These are phyloP conservation scores for Epinephelus fuscoguttatus DNA, from an alignment of 2,113 vertebrate genomes.

Conservation along the genomic window DNA sequence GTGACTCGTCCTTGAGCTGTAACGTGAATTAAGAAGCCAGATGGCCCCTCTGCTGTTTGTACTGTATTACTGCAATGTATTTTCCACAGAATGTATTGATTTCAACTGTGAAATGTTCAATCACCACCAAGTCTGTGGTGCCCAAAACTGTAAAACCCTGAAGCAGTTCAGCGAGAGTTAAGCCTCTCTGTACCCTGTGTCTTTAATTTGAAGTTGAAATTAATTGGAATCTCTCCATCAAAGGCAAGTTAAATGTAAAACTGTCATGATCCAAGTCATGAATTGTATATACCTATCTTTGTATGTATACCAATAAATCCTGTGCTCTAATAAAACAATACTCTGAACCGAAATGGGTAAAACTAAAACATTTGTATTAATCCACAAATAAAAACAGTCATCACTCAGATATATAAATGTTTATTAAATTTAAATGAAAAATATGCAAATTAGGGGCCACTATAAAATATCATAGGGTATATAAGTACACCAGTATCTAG, in stretches of 20 bases:
- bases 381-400: slow-evolving; percentile 77
- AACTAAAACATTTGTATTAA: slow-evolving; percentile 83
- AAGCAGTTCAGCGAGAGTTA: slow-evolving; percentile 45
- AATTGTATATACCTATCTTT: slow-evolving; percentile 83
- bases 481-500: slow-evolving; percentile 77
- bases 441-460: slow-evolving; percentile 81
- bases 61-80: slow-evolving; percentile 66
- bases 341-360: slow-evolving; percentile 80
- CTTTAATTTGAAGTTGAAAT: slow-evolving; percentile 65
- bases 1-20: slow-evolving; percentile 56
- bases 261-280: slow-evolving; percentile 75
- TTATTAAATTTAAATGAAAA: slow-evolving; percentile 77
- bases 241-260: slow-evolving; percentile 74
- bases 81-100: slow-evolving; percentile 74
- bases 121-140: slow-evolving; percentile 36
- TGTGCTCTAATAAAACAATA: slow-evolving; percentile 83
- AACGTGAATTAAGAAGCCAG: slow-evolving; percentile 48
- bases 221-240: slow-evolving; percentile 64
- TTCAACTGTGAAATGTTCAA: slow-evolving; percentile 68
- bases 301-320: slow-evolving; percentile 84
- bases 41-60: slow-evolving; percentile 66
- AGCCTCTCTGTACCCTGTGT: slow-evolving; percentile 58
- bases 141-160: slow-evolving; percentile 64
- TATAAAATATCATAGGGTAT: slow-evolving; percentile 73
- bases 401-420: slow-evolving; percentile 77